Evolutionary conservation across 2,113 vertebrate genomes (phyloP), one percentile per base, ranked within the genome.

Genomic region (Trematomus loennbergii): DNA sequence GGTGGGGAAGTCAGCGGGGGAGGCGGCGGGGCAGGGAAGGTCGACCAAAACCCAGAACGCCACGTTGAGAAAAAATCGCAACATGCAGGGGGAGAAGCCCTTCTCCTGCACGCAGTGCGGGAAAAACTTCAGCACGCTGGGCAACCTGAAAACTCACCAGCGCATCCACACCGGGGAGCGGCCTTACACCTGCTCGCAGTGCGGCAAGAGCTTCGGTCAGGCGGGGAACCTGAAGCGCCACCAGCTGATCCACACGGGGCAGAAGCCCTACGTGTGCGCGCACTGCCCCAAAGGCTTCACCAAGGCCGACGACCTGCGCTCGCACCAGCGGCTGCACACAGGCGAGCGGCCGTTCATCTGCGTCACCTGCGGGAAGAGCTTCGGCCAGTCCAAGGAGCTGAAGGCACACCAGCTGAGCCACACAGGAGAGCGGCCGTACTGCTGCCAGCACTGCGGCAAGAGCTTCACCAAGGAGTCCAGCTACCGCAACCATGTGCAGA

Each of bases 181-280:
- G 9, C 95, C 95, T 2, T 96, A 95, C 89, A 89, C 89, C 71
- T 96, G 95, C 90, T 94, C 93, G 0, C 94, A 94, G 83, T 96
- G 95, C 8, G 95, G 95, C 63, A 95, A 95, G 89, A 95, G 95
- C 86, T 96, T 95, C 46, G 94, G 94, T 16, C 94, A 96, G 86
- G 94, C 95, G 1, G 95, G 95, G 0, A 96, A 96, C 93, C 92
- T 96, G 4, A 95, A 95, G 46, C 87, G 94, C 15, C 93, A 93
- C 89, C 95, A 95, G 88, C 94, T 95, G n/a, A 95, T 96, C 83
- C 95, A 96, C 92, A 96, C 95, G 18, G 95, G 94, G 13, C 94
- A 95, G 87, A 94, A 94, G 82, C 95, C 91, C 0, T 95, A 95
- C 91, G 93, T 90, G 18, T 96, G 95, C 75, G 93, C 94, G 0